Evolutionary conservation across 2,888 invertebrate species (phyloP), one percentile per base, ranked within the genome.

Genomic region (Drosophila paracracens): DNA sequence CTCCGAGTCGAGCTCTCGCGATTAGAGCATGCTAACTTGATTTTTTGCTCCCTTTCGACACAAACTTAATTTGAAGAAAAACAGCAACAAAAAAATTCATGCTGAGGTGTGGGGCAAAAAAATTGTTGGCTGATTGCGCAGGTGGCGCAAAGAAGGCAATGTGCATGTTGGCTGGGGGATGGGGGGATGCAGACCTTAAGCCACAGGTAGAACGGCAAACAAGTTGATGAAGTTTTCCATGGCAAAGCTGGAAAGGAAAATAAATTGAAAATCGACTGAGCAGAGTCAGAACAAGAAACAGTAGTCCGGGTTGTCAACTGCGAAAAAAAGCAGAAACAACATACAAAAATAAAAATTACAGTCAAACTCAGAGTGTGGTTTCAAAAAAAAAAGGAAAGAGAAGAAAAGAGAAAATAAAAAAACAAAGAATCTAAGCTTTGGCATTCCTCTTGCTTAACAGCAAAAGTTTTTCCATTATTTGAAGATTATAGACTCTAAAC

Each of bases 401-500:
- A n/a, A 50, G 36, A 62, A 70, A 46, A 21, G 4, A 16, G 1
- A 21, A 40, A n/a, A 40, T 54, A 74, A 65, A 77, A 65, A 72
- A 61, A 51, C 40, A 70, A 64, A 70, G 76, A 88, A 83, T 87
- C 87, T 88, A 87, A 87, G 87, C 87, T 89, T 79, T 83, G 86
- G 88, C 86, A 89, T 87, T 91, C 80, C 88, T 88, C 77, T 88
- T 89, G 90, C 90, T 90, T 88, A 91, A 91, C 91, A 91, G 90
- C 87, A 89, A 90, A 91, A 91, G 88, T 91, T 91, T 91, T 91
- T 91, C 91, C 91, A 91, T 91, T 91, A 91, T 91, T 91, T 90
- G 90, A 90, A 91, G 91, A 91, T 91, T 91, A 91, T 89, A 90
- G 91, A 87, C 89, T 91, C 89, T 90, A 91, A 89, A 90, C 88